Evolutionary conservation across 2,888 invertebrate species (phyloP), one percentile per base, ranked within the genome.

Genomic region (Cryptocephalus primarius): DNA sequence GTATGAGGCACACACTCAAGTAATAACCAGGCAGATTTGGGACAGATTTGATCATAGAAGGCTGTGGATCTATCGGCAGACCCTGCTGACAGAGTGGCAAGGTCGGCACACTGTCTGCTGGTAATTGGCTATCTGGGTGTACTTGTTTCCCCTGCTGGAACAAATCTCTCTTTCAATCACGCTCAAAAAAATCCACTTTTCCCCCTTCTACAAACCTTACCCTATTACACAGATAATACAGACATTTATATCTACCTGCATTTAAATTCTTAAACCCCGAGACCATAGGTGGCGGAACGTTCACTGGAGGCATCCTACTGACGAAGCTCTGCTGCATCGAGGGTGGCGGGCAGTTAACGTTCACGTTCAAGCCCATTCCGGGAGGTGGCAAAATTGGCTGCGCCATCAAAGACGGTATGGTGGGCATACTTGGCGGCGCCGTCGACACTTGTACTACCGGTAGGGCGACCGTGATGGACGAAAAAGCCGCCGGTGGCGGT

Each of bases 271-370:
- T 60, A 33, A 61, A 63, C 31, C 46, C 47, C n/a, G 39, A 9
- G 8, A 42, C 51, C 8, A 54, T 64, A 8, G 73, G 73, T 8
- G 74, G 73, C 46, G 75, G 74, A 41, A 73, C 61, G 51, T 71
- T 73, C 58, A 75, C 64, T 43, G 69, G 66, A 12, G 69, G 66
- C 57, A 65, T 61, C 48, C 66, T 64, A 47, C 55, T 63, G 39
- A 67, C 58, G 53, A 64, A 65, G 11, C 55, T 49, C 40, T 58
- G 43, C 14, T 34, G 60, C 32, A 60, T 45, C 40, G 54, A 32
- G 22, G 51, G 32, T 13, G 59, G 60, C 3, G 60, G 60, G 32
- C 56, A 55, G 39, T 39, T 55, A 8, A 60, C 49, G 44, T 58
- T 57, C 10, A 64, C 52, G 39, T 62, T 52, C 11, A 57, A 47